These are phyloP conservation scores for Catharus ustulatus DNA, from an alignment of 2,797 vertebrate species.

Conservation along the genomic window DNA sequence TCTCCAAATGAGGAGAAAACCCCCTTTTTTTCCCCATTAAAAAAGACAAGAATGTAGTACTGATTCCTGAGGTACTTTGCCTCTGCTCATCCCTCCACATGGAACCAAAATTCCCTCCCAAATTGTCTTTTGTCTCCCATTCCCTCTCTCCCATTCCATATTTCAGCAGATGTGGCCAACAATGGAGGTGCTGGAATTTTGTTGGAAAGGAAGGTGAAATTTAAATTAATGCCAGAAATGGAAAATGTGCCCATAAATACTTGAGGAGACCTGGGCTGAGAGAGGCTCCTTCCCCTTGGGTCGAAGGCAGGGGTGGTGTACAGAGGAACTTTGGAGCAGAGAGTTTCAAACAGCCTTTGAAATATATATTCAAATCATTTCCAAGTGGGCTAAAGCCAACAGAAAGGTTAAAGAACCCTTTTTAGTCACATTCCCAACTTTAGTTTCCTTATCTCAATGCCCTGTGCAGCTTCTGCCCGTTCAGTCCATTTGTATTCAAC, in stretches of 20 bases:
- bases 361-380: slow-evolving; percentile 60
- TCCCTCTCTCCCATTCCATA: not conserved
- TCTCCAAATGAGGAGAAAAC: not conserved
- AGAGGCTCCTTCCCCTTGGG: slow-evolving; percentile 11
- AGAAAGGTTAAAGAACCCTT: slow-evolving; percentile 39
- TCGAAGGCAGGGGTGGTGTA: slow-evolving; percentile 47
- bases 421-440: not conserved
- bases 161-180: slow-evolving; percentile 27
- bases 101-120: slow-evolving; percentile 4
- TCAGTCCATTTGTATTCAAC: slow-evolving; percentile 56
- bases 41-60: not conserved
- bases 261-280: slow-evolving; percentile 33
- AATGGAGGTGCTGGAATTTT: slow-evolving; percentile 39
- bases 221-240: slow-evolving; percentile 56
- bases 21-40: not conserved
- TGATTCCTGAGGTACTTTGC: not conserved
- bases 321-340: slow-evolving; percentile 39
- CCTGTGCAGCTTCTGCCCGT: slow-evolving; percentile 33
- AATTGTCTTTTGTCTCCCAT: not conserved
- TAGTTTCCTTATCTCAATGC: slow-evolving; percentile 64
- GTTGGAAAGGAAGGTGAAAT: slow-evolving; percentile 62
- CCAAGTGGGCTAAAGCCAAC: slow-evolving; percentile 26
- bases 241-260: slow-evolving; percentile 59
- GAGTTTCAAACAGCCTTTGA: slow-evolving; percentile 31
- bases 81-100: slow-evolving; percentile 19